Evolutionary conservation across 2,797 vertebrate species (phyloP).

Genomic region (Anguilla obscura): DNA sequence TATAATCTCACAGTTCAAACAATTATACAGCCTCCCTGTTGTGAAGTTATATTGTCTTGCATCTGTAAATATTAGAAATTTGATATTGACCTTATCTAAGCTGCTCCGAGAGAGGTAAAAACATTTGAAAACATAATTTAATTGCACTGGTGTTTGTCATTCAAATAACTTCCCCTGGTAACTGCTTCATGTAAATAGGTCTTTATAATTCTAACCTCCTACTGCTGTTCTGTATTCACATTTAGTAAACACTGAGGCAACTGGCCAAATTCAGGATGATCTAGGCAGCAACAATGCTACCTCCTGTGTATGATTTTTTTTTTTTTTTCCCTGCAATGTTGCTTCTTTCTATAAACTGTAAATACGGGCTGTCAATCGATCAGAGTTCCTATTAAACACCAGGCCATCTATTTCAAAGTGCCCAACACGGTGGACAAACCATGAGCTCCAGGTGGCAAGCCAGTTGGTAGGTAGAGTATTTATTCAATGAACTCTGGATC

Average conservation of each 20-base stretch:
- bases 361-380: not conserved
- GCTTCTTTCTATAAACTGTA: not conserved
- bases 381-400: too few relatives aligned
- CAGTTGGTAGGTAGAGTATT: too few relatives aligned
- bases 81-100: not conserved
- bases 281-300: not conserved
- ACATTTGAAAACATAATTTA: not conserved
- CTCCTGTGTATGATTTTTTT: not conserved
- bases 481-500: too few relatives aligned
- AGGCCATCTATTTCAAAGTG: too few relatives aligned
- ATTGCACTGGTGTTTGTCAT: not conserved
- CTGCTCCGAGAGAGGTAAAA: not conserved
- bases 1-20: too few relatives aligned
- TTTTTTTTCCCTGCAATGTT: not conserved
- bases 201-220: not conserved
- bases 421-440: too few relatives aligned
- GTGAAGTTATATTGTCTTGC: not conserved
- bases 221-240: not conserved
- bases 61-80: not conserved
- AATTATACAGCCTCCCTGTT: too few relatives aligned
- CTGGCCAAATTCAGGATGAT: not conserved
- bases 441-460: too few relatives aligned
- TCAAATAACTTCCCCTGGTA: not conserved
- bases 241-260: not conserved
- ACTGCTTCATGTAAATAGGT: not conserved